Percentiles rank a stretch among this genome's conserved stretches.
Conservation (phyloP, 1,140 invertebrate species). For the Conus betulinus region DNA sequence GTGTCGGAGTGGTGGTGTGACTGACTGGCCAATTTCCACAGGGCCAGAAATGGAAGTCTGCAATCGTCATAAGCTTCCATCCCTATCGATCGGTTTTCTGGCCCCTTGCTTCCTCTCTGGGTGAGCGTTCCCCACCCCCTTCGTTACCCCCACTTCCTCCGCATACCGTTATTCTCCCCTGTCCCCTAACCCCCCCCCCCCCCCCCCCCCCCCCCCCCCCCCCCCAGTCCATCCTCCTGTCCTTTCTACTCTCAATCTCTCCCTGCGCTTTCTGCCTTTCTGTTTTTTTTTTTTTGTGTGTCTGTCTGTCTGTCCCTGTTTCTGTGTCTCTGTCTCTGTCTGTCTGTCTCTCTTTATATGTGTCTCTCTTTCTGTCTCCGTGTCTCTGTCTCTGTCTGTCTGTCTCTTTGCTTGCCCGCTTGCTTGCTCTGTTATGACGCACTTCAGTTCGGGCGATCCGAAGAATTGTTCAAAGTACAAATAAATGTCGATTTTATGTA, state of each 20-base stretch:
- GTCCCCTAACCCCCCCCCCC: background rate
- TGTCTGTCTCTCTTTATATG: no score
- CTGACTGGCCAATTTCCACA: constrained; percentile 13
- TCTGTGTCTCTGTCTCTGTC: no score
- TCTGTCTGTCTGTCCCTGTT: no score
- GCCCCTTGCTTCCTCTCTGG: background rate
- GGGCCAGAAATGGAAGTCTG: background rate
- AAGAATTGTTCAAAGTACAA: no score
- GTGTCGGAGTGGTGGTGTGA: background rate
- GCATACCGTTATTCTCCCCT: background rate
- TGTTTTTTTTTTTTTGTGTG: no score
- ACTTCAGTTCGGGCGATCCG: no score
- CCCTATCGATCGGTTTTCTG: background rate
- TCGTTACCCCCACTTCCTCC: background rate
- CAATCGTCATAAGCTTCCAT: background rate
- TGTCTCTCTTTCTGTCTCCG: no score
- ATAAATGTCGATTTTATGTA: no score
- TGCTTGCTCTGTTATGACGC: no score
- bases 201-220: background rate
- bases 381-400: no score
- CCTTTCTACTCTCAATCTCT: background rate
- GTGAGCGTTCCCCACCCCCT: background rate
- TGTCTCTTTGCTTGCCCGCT: no score
- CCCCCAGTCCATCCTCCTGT: background rate
- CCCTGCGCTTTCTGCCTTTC: no score